Evolutionary conservation across 1,140 invertebrate genomes (phyloP).

Genomic region (Nautilus pompilius): DNA sequence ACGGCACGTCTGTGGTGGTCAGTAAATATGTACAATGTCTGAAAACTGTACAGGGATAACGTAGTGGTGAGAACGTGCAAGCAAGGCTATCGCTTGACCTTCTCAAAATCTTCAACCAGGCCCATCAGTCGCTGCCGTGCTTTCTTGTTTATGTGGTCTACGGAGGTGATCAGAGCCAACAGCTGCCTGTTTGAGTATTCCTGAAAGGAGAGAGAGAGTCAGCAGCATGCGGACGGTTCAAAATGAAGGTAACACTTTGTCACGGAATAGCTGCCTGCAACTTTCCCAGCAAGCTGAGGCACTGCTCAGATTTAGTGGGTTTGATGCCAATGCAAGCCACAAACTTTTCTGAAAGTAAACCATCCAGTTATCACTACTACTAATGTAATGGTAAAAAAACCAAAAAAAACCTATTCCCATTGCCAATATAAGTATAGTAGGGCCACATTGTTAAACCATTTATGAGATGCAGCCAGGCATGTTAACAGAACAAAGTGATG

Average conservation of each 20-base stretch:
- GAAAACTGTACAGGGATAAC: conserved; percentile 1
- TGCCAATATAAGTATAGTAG: too few species aligned
- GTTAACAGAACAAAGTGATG: too few species aligned
- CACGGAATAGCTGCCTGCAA: neutral
- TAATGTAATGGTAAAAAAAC: too few species aligned
- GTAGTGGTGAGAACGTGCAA: conserved; percentile 6
- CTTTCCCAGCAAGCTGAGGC: neutral
- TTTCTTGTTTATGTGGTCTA: conserved; percentile 85
- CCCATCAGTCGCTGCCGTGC: conserved; percentile 72
- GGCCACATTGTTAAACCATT: too few species aligned
- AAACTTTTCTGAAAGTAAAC: too few species aligned
- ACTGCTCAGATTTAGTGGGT: neutral
- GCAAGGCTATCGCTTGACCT: conserved; percentile 20
- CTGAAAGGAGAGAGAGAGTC: conserved; percentile 52
- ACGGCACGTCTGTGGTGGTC: conserved; percentile 1
- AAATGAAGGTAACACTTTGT: neutral
- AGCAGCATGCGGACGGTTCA: neutral
- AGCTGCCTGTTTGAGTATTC: conserved; percentile 90
- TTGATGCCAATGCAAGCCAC: too few species aligned
- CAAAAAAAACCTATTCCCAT: too few species aligned
- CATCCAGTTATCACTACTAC: too few species aligned
- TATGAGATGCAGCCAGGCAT: too few species aligned
- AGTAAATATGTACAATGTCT: neutral
- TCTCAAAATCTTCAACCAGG: conserved; percentile 65
- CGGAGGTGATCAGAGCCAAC: conserved; percentile 76